These are phyloP conservation scores for Sinocyclocheilus maitianheensis DNA, from an alignment of 2,113 vertebrate genomes.

Conservation along the genomic window DNA sequence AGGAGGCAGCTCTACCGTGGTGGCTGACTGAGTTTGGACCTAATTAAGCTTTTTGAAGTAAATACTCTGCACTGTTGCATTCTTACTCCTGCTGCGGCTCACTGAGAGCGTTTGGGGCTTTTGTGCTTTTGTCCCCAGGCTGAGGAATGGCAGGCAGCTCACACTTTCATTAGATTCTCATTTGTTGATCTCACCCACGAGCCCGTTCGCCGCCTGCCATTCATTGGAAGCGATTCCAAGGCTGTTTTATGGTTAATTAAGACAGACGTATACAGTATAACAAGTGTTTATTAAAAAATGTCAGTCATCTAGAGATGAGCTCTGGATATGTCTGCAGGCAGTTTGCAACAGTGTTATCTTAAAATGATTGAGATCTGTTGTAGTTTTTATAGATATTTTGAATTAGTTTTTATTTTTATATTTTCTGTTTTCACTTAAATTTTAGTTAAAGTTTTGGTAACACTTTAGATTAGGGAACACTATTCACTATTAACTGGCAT, in stretches of 20 bases:
- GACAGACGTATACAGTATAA: constrained; percentile 49
- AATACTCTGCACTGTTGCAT: constrained; percentile 55
- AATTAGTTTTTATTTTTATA: neutral
- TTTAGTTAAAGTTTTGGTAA: neutral
- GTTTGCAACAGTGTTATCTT: neutral
- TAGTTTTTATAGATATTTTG: neutral
- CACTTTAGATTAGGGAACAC: neutral
- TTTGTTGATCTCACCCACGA: constrained; percentile 57
- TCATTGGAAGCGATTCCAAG: constrained; percentile 46
- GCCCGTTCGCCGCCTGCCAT: constrained; percentile 37
- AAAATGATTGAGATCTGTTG: neutral
- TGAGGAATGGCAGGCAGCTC: constrained; percentile 31
- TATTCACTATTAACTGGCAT: neutral
- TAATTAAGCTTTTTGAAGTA: constrained; percentile 61
- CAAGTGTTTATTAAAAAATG: constrained; percentile 49
- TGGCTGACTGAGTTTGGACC: constrained; percentile 53
- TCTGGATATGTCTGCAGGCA: neutral
- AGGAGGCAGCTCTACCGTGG: constrained; percentile 34
- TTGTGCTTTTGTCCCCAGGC: constrained; percentile 36
- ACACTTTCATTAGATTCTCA: constrained; percentile 59
- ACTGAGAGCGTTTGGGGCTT: constrained; percentile 24
- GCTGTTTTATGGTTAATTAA: constrained; percentile 57
- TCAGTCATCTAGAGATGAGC: constrained; percentile 17
- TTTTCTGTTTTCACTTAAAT: neutral
- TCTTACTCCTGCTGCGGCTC: constrained; percentile 49